phyloP scores from a whole-genome alignment of 2,113 vertebrate species.

The Passer domesticus region DNA sequence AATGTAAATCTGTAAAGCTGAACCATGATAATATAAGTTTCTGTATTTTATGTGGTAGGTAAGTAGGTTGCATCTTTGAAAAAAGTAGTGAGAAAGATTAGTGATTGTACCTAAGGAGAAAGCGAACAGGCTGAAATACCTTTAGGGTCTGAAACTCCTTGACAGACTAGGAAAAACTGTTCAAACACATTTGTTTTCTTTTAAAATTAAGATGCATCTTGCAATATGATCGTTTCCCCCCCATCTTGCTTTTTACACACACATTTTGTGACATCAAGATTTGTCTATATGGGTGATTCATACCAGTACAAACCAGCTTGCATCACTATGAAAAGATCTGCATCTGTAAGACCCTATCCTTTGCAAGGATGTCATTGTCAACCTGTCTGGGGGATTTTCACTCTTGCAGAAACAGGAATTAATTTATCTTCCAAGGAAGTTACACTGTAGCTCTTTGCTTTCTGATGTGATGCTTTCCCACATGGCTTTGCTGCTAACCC shows the following conservation, averaged over 20 bases:
- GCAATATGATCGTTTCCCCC: neutral
- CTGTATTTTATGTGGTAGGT: slow-evolving; percentile 69
- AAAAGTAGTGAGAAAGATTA: slow-evolving; percentile 54
- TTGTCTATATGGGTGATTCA: neutral
- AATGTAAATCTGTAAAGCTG: slow-evolving; percentile 79
- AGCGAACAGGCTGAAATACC: slow-evolving; percentile 39
- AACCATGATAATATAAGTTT: slow-evolving; percentile 67
- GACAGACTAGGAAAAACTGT: slow-evolving; percentile 39
- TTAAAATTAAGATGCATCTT: slow-evolving; percentile 26
- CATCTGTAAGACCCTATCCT: neutral
- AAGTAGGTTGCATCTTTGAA: slow-evolving; percentile 67
- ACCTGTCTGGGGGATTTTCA: neutral
- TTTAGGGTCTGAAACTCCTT: slow-evolving; percentile 60
- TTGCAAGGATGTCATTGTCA: neutral
- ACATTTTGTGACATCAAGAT: slow-evolving; percentile 21
- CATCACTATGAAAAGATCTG: neutral
- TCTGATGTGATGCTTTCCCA: neutral
- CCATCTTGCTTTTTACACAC: neutral
- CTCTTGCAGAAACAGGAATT: neutral
- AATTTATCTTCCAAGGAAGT: neutral
- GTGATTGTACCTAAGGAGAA: slow-evolving; percentile 53
- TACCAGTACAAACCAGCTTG: neutral
- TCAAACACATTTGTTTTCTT: slow-evolving; percentile 45
- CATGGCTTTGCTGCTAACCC: neutral
- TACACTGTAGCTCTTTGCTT: neutral